A percentile compares a stretch with the other conserved stretches of the same genome.
Evolutionary conservation across 2,113 vertebrate genomes (phyloP).

Genomic region (Mionectes macconnelli): DNA sequence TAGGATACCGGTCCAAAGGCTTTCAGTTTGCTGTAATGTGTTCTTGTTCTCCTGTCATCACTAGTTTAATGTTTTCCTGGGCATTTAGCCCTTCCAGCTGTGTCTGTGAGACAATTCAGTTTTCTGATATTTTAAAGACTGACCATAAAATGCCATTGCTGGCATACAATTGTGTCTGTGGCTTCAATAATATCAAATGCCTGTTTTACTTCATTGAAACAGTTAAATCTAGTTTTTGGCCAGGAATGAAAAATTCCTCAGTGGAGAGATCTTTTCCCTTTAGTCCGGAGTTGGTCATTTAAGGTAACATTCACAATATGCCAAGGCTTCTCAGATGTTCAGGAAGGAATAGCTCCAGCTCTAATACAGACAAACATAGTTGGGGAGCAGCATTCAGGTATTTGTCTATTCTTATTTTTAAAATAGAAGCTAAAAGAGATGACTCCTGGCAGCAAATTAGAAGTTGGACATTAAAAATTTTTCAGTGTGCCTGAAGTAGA

Average conservation of each 20-base stretch:
- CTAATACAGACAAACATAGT: not conserved
- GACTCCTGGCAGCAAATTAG: not conserved
- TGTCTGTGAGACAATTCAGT: not conserved
- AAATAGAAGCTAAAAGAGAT: not conserved
- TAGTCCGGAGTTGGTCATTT: not conserved
- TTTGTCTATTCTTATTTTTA: not conserved
- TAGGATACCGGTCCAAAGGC: not conserved
- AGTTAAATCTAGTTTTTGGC: not conserved
- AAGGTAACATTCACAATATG: not conserved
- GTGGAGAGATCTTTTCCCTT: not conserved
- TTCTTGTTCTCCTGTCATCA: not conserved
- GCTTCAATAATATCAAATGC: not conserved
- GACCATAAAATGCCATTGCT: not conserved
- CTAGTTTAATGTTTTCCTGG: not conserved
- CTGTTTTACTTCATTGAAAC: not conserved
- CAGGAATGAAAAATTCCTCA: not conserved
- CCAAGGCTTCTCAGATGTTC: not conserved
- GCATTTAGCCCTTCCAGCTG: not conserved
- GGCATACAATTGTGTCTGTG: not conserved
- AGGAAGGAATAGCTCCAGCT: not conserved
- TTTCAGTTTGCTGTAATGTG: not conserved
- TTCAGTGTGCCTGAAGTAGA: not conserved
- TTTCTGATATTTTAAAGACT: not conserved
- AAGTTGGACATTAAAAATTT: not conserved
- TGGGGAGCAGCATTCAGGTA: not conserved